Conservation (phyloP, 2,113 vertebrate species). For the Orcinus orca region DNA sequence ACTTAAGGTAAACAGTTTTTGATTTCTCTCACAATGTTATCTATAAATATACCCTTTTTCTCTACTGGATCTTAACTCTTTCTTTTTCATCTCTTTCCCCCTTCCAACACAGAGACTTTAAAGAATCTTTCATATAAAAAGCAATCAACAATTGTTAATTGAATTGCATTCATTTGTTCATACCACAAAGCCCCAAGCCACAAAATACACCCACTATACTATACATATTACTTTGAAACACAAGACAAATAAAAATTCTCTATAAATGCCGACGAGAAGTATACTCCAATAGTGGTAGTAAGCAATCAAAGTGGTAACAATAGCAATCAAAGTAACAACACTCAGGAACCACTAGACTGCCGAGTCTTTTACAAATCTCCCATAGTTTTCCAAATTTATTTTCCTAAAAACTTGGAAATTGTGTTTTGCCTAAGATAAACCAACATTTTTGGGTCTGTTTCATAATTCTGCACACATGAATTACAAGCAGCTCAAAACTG, state of each 20-base stretch:
- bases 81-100: not conserved
- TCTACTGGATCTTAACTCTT: not conserved
- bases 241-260: not conserved
- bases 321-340: slow-evolving; percentile 33
- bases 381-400: slow-evolving; percentile 42
- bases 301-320: not conserved
- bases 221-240: not conserved
- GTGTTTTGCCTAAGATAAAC: slow-evolving; percentile 57
- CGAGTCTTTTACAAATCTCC: slow-evolving; percentile 15
- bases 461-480: slow-evolving; percentile 59
- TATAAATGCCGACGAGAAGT: not conserved
- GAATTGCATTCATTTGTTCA: slow-evolving; percentile 32
- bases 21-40: not conserved
- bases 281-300: too few species aligned
- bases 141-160: not conserved
- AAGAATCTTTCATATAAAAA: not conserved
- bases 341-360: not conserved
- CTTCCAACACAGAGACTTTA: not conserved
- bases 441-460: slow-evolving; percentile 53
- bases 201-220: not conserved
- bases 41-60: not conserved
- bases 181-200: not conserved
- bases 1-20: not conserved
- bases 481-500: slow-evolving; percentile 48
- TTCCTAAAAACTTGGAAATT: slow-evolving; percentile 55